Evolutionary conservation across 2,113 vertebrate genomes (phyloP).

Genomic region (Hippocampus guttulatus): DNA sequence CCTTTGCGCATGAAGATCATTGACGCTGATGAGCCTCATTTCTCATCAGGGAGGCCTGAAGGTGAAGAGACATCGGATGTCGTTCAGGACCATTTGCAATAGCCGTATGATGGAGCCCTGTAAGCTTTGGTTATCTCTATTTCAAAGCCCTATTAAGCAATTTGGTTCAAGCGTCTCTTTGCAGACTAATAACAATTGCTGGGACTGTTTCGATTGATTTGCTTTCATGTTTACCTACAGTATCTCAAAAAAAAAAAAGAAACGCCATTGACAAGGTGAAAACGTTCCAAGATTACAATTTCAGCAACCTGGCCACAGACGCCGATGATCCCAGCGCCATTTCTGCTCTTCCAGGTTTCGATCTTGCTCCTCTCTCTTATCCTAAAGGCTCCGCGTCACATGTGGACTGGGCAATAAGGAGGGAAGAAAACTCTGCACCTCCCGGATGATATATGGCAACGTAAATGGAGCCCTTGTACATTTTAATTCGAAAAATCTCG

Average conservation of each 20-base stretch:
- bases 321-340: no score
- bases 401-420: not conserved
- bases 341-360: not conserved
- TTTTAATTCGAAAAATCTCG: not conserved
- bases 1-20: constrained; percentile 58
- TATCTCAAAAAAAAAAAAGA: no score
- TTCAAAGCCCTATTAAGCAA: not conserved
- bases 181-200: not conserved
- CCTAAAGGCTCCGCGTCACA: not conserved
- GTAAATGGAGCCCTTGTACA: not conserved
- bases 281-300: no score
- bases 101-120: not conserved
- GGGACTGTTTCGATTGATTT: not conserved
- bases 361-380: not conserved
- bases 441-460: not conserved
- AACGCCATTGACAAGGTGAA: not conserved
- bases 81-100: constrained; percentile 16
- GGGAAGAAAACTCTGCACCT: not conserved
- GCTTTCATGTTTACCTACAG: not conserved
- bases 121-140: constrained; percentile 2
- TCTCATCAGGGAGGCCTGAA: constrained; percentile 16
- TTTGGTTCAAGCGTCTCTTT: not conserved
- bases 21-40: constrained; percentile 40
- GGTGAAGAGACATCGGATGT: constrained; percentile 29
- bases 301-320: not conserved